A percentile compares a stretch with the other conserved stretches of the same genome.
Conservation (phyloP, 2,888 invertebrate genomes). For the Mythimna albipuncta region DNA sequence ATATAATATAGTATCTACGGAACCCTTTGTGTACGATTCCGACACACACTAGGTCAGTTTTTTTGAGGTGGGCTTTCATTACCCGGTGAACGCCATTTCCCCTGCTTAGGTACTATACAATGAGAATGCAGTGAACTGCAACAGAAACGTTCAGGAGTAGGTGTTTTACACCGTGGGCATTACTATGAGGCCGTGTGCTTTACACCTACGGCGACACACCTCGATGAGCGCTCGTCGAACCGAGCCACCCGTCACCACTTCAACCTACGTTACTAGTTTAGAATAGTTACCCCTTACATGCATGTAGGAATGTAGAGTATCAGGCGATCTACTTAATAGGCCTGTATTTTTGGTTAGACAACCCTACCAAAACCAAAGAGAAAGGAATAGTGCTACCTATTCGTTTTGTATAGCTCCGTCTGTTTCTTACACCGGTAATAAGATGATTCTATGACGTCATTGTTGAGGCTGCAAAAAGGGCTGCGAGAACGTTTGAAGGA, state of each 20-base stretch:
- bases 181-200: constrained; percentile 74
- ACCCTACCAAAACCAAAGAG: too few relatives aligned
- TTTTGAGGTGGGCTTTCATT: too few relatives aligned
- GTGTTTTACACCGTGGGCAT: constrained; percentile 71
- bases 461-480: too few relatives aligned
- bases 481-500: too few relatives aligned
- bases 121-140: constrained; percentile 70
- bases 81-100: too few relatives aligned
- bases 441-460: not conserved
- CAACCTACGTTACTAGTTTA: constrained; percentile 68
- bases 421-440: too few relatives aligned
- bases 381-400: too few relatives aligned
- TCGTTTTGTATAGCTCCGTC: too few relatives aligned
- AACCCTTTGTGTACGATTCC: too few relatives aligned
- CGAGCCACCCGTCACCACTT: constrained; percentile 76
- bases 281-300: constrained; percentile 62
- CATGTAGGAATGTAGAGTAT: constrained; percentile 5
- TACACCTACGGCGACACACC: constrained; percentile 77
- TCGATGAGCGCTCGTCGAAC: constrained; percentile 85
- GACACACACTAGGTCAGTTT: too few relatives aligned
- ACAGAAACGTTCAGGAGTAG: constrained; percentile 61
- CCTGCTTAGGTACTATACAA: constrained; percentile 9
- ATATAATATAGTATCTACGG: too few relatives aligned
- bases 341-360: not conserved
- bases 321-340: not conserved